Base-by-base conservation (phyloP, 2,888 invertebrate species). In the Volucella zonaria region DNA sequence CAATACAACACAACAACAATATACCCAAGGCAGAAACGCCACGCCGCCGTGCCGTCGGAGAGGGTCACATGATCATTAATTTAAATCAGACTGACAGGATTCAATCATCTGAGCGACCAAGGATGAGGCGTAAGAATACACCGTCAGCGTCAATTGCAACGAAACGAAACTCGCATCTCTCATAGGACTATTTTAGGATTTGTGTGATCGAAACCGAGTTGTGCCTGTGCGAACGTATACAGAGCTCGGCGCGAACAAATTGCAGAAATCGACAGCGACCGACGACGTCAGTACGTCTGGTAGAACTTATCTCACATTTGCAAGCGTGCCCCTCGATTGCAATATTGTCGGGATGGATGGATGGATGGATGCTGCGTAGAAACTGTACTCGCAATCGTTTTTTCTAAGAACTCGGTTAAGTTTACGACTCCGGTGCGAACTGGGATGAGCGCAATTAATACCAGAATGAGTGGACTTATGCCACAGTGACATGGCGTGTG, bases 21-120 rank as follows among this genome's bases (percentile, higher is more conserved):
- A 43, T 18, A 43, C 2, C 14, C 40, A 18, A 11, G 40, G 61
- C n/a, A 42, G 58, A 52, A 75, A 61, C 49, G 15, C 47, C 12
- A 42, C 8, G 15, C 58, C 8, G 15, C 58, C 15, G 11, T 15
- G 61, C 40, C 14, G 9, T 15, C 71, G 52, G 49, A 42, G 58
- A 67, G 58, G 23, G 45, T 43, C 70, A 51, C 76, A 76, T 14
- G 76, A 85, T 80, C 85, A 85, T 85, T 80, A 85, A 85, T 85
- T 81, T 81, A 81, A 80, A 85, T 85, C 85, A 85, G 85, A 68
- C 81, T 85, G 85, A 85, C 85, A 85, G 85, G 85, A 81, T 85
- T 85, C 81, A 85, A 85, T 85, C 81, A 85, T 77, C 68, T 18
- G 64, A 70, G 62, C 12, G 62, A 75, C 68, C 14, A 51, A 59